Conservation (phyloP, 1,140 invertebrate genomes). For the Papilio xuthus region DNA sequence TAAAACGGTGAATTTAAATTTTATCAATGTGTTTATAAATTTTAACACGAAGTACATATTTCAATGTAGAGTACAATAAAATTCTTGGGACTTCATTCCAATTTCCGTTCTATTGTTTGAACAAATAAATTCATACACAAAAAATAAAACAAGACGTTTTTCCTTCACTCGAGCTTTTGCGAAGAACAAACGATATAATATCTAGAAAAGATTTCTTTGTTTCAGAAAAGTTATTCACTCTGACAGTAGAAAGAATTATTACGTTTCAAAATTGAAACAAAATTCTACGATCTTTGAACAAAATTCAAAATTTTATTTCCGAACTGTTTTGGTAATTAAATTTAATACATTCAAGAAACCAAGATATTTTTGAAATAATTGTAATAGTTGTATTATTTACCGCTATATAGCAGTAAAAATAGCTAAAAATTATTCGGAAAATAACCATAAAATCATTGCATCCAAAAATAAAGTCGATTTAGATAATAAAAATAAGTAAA, state of each 20-base stretch:
- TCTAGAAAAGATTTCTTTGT: not conserved
- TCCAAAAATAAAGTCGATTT: not conserved
- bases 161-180: not conserved
- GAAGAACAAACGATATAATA: not conserved
- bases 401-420: no score
- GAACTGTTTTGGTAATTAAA: no score
- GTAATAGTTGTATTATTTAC: no score
- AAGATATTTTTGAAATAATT: no score
- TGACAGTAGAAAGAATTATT: not conserved
- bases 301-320: no score
- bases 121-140: slow-evolving; percentile 1
- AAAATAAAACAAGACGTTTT: not conserved
- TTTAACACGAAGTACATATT: not conserved
- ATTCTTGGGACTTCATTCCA: not conserved
- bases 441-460: no score
- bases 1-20: not conserved
- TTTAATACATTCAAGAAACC: no score
- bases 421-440: no score
- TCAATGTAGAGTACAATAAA: not conserved
- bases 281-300: not conserved
- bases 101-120: not conserved
- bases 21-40: not conserved
- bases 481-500: not conserved
- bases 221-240: not conserved
- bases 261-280: not conserved